Evolutionary conservation across 2,797 vertebrate genomes (phyloP).

Genomic region (Spinus olivaceus): DNA sequence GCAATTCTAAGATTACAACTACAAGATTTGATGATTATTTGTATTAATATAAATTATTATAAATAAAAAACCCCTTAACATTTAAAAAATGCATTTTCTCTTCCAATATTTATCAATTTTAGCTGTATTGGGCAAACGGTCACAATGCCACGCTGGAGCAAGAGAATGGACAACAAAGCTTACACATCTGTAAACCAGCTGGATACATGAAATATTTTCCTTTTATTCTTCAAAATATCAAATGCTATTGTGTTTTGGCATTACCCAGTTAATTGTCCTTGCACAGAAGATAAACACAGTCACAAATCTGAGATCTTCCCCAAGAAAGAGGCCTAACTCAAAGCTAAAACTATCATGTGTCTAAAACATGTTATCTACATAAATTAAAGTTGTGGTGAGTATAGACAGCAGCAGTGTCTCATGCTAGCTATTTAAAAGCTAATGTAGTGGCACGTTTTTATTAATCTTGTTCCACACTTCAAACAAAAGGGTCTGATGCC

Average conservation of each 20-base stretch:
- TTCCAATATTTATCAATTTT: slow-evolving; percentile 60
- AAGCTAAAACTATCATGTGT: slow-evolving; percentile 82
- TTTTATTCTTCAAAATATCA: slow-evolving; percentile 88
- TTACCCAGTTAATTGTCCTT: slow-evolving; percentile 83
- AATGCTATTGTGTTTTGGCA: slow-evolving; percentile 88
- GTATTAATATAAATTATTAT: background rate
- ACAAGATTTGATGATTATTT: slow-evolving; percentile 11
- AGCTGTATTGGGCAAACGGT: slow-evolving; percentile 76
- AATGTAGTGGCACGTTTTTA: slow-evolving; percentile 74
- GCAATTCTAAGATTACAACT: slow-evolving; percentile 29
- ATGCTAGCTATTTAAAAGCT: slow-evolving; percentile 67
- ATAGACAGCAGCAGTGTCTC: slow-evolving; percentile 60
- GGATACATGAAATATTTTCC: slow-evolving; percentile 84
- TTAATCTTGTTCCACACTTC: slow-evolving; percentile 76
- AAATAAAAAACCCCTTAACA: slow-evolving; percentile 45
- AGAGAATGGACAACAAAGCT: slow-evolving; percentile 85
- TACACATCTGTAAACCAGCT: slow-evolving; percentile 95
- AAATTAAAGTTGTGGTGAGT: slow-evolving; percentile 73
- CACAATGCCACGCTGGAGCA: slow-evolving; percentile 86
- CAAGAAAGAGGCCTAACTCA: slow-evolving; percentile 79
- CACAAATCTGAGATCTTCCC: slow-evolving; percentile 76
- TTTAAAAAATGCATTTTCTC: slow-evolving; percentile 60
- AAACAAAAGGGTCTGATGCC: slow-evolving; percentile 70
- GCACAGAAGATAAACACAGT: slow-evolving; percentile 90
- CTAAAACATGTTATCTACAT: slow-evolving; percentile 77